These are phyloP conservation scores for Erpetoichthys calabaricus DNA, from an alignment of 2,797 vertebrate genomes.

Conservation along the genomic window DNA sequence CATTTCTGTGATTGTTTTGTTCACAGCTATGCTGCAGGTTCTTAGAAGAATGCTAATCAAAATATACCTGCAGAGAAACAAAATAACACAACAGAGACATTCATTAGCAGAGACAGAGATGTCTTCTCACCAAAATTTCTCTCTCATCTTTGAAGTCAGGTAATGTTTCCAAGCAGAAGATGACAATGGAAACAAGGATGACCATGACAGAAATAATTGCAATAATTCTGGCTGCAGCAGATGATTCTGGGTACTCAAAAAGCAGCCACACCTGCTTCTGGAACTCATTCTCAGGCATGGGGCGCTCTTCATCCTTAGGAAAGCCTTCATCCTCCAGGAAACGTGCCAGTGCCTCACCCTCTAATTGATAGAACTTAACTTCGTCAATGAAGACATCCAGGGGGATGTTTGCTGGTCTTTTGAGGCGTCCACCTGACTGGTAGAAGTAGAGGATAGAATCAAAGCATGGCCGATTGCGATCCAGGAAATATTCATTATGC, in stretches of 20 bases:
- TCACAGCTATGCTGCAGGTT: too few species aligned
- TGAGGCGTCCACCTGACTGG: slow-evolving; percentile 74
- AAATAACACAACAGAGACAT: background rate
- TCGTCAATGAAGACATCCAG: slow-evolving; percentile 86
- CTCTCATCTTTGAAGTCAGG: slow-evolving; percentile 75
- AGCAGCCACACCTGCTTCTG: slow-evolving; percentile 70
- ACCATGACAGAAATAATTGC: slow-evolving; percentile 85
- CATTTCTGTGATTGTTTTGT: too few species aligned
- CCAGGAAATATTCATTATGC: slow-evolving; percentile 78
- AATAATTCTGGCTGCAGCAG: slow-evolving; percentile 65
- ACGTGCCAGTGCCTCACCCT: slow-evolving; percentile 58
- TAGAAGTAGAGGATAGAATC: slow-evolving; percentile 91
- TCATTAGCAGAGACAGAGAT: background rate
- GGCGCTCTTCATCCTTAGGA: slow-evolving; percentile 51
- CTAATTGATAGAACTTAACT: slow-evolving; percentile 78
- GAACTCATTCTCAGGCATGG: slow-evolving; percentile 52
- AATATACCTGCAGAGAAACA: background rate
- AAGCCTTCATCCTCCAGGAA: slow-evolving; percentile 84
- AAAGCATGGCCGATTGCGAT: slow-evolving; percentile 76
- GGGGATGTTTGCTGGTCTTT: slow-evolving; percentile 70
- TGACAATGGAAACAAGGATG: slow-evolving; percentile 86
- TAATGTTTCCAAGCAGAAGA: slow-evolving; percentile 89
- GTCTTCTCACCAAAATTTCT: slow-evolving; percentile 33
- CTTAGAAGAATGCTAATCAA: too few species aligned
- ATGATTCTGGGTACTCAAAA: slow-evolving; percentile 87